Conservation (phyloP, 2,797 vertebrate species). For the Carcharodon carcharias region DNA sequence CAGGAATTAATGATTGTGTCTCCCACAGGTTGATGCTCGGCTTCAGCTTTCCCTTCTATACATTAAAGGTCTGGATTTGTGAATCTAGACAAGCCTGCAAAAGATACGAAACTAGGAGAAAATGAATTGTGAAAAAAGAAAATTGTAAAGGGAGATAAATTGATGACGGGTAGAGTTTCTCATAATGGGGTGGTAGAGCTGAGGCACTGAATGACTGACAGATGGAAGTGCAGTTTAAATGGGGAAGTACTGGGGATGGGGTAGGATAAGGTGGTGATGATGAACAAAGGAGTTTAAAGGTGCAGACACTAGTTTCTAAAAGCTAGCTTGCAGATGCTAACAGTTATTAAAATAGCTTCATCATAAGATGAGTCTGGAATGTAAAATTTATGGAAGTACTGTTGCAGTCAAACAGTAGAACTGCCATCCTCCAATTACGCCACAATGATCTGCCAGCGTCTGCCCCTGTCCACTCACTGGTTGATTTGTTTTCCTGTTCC, state of each 20-base stretch:
- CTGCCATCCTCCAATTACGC: not conserved
- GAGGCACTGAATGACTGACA: not conserved
- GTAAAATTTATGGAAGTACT: not conserved
- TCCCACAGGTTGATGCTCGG: not conserved
- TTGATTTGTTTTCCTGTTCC: not conserved
- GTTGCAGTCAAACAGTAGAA: not conserved
- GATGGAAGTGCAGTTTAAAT: not conserved
- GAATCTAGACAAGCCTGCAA: not conserved
- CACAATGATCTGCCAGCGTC: not conserved
- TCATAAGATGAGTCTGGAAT: not conserved
- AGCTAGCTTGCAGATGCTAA: not conserved
- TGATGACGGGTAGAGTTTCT: not conserved
- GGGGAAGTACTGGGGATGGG: not conserved
- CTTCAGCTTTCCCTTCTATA: not conserved
- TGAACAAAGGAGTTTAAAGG: not conserved
- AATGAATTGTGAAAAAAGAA: not conserved
- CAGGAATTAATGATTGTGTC: not conserved
- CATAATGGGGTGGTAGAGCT: not conserved
- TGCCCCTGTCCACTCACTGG: not conserved
- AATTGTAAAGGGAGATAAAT: not conserved
- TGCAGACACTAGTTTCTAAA: not conserved
- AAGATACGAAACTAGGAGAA: not conserved
- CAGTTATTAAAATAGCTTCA: not conserved
- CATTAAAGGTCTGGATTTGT: not conserved
- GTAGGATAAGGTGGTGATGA: too few relatives aligned